These are phyloP conservation scores for Lepidotrigona ventralis DNA, from an alignment of 1,140 invertebrate genomes.

Conservation along the genomic window DNA sequence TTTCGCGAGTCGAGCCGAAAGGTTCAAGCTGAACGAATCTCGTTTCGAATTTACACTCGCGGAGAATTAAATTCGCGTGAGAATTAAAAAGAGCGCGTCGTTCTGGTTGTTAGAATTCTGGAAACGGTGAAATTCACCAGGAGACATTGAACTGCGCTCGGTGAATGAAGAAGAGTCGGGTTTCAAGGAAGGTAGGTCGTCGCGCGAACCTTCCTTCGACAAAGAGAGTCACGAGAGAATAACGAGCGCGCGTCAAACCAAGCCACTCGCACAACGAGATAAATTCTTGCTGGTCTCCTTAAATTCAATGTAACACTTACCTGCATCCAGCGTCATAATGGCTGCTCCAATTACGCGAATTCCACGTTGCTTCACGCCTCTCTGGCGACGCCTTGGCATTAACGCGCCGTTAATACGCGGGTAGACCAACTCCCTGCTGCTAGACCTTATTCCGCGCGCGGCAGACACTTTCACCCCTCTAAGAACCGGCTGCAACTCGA, in stretches of 20 bases:
- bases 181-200: not conserved
- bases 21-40: no score
- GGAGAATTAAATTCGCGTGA: not conserved
- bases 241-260: constrained; percentile 22
- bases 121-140: not conserved
- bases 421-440: constrained; percentile 32
- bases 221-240: constrained; percentile 9
- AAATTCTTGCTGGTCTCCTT: constrained; percentile 38
- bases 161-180: no score
- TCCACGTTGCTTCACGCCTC: constrained; percentile 54
- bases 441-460: constrained; percentile 4
- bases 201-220: not conserved
- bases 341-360: constrained; percentile 61
- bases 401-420: constrained; percentile 61
- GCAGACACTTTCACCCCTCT: constrained; percentile 12
- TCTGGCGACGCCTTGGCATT: constrained; percentile 47
- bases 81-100: not conserved
- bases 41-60: not conserved
- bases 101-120: not conserved
- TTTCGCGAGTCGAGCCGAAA: not conserved
- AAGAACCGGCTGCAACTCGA: constrained; percentile 34
- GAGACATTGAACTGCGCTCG: not conserved
- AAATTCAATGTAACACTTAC: constrained; percentile 58
- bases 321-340: constrained; percentile 55
- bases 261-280: constrained; percentile 13